A percentile compares a stretch with the other conserved stretches of the same genome.
These are phyloP conservation scores for Streblospio benedicti DNA, from an alignment of 1,140 invertebrate species.

Conservation along the genomic window DNA sequence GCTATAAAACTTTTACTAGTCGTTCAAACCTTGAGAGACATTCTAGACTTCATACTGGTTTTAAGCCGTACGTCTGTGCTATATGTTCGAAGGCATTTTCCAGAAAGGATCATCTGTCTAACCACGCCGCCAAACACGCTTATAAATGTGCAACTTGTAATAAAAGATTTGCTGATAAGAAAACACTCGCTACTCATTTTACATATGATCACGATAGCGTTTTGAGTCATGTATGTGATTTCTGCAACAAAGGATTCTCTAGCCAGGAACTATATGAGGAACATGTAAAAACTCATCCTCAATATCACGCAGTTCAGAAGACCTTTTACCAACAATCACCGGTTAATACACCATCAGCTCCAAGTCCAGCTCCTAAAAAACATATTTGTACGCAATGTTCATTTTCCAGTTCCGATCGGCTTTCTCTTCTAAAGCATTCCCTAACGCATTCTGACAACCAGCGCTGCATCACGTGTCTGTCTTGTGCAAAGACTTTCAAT, in stretches of 20 bases:
- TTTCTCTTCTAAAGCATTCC: slow-evolving; percentile 7
- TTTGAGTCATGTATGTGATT: slow-evolving; percentile 9
- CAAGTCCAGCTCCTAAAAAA: not conserved
- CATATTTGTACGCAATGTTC: slow-evolving; percentile 1
- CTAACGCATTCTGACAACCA: slow-evolving; percentile 1
- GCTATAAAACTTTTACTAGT: slow-evolving; percentile 90
- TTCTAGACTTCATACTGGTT: slow-evolving; percentile 86
- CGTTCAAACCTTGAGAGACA: slow-evolving; percentile 99
- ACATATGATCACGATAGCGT: slow-evolving; percentile 10
- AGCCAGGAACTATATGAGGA: slow-evolving; percentile 13
- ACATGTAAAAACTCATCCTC: slow-evolving; percentile 13
- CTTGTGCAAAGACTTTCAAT: slow-evolving; percentile 9
- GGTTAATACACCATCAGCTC: not conserved
- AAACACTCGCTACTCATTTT: slow-evolving; percentile 7
- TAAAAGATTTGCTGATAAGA: slow-evolving; percentile 11
- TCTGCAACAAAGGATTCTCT: slow-evolving; percentile 17
- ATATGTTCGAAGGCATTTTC: slow-evolving; percentile 17
- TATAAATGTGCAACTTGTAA: slow-evolving; percentile 15
- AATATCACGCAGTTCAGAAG: slow-evolving; percentile 2
- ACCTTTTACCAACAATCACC: too few relatives aligned
- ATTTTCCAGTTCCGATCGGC: not conserved
- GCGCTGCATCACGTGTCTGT: slow-evolving; percentile 10
- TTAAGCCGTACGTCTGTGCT: slow-evolving; percentile 60
- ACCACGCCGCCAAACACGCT: slow-evolving; percentile 16
- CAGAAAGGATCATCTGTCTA: slow-evolving; percentile 17